Conservation (phyloP, 2,113 vertebrate species). For the Notarius lentiginosus region DNA sequence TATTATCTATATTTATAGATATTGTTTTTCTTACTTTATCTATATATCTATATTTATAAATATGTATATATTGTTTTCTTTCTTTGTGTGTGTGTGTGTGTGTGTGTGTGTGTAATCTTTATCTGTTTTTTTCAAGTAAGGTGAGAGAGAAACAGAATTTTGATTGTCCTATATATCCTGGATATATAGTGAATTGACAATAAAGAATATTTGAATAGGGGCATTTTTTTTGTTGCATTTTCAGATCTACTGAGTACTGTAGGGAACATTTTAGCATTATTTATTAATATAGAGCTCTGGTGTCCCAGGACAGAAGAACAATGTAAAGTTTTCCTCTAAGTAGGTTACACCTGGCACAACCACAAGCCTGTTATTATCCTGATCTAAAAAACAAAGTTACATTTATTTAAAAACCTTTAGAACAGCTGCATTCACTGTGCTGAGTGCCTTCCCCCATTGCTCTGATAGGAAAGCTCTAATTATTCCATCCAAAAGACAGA, state of each 20-base stretch:
- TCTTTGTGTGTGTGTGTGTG: too few relatives aligned
- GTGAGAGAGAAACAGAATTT: too few relatives aligned
- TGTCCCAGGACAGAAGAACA: neutral
- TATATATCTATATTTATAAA: too few relatives aligned
- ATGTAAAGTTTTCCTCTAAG: slow-evolving; percentile 7
- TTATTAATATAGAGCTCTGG: slow-evolving; percentile 13
- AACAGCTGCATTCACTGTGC: neutral
- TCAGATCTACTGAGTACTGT: neutral
- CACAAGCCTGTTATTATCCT: neutral
- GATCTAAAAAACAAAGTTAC: slow-evolving; percentile 5
- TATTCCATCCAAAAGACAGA: slow-evolving; percentile 1
- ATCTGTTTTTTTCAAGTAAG: too few relatives aligned
- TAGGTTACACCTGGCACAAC: slow-evolving; percentile 30
- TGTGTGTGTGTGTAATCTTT: too few relatives aligned
- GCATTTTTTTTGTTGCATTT: too few relatives aligned
- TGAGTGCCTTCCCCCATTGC: neutral
- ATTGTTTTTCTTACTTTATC: too few relatives aligned
- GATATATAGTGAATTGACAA: too few relatives aligned
- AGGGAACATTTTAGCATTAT: neutral
- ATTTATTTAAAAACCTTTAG: neutral
- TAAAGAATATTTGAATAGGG: too few relatives aligned
- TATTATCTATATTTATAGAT: too few relatives aligned
- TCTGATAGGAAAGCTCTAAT: neutral
- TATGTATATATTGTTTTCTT: too few relatives aligned
- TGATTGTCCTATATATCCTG: too few relatives aligned